These are phyloP conservation scores for Diadophis punctatus DNA, from an alignment of 2,113 vertebrate species.

Conservation along the genomic window DNA sequence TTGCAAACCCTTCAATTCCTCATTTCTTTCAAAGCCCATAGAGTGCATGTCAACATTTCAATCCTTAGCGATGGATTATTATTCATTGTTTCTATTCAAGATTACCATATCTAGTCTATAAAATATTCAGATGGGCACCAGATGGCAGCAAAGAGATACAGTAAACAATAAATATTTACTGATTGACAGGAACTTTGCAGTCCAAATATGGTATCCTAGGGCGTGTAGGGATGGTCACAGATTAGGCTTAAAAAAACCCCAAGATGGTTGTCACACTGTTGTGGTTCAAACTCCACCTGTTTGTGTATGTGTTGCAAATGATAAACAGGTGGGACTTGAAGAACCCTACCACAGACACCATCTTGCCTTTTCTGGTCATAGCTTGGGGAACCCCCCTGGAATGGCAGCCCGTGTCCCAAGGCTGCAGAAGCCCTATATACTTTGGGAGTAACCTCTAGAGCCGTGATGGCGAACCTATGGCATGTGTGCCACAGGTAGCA, in stretches of 20 bases:
- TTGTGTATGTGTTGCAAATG: not conserved
- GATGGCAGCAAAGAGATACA: not conserved
- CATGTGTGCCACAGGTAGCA: no score
- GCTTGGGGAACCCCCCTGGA: not conserved
- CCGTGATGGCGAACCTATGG: no score
- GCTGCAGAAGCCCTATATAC: not conserved
- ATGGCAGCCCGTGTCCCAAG: not conserved
- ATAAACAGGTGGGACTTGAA: not conserved
- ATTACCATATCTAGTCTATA: not conserved
- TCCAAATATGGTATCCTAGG: not conserved
- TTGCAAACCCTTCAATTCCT: not conserved
- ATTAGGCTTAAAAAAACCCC: not conserved
- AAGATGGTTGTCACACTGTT: not conserved
- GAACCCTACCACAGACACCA: not conserved
- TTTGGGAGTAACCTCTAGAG: not conserved
- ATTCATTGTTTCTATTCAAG: not conserved
- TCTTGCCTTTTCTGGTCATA: not conserved
- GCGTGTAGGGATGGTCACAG: not conserved
- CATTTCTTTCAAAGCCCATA: not conserved
- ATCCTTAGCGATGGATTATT: not conserved
- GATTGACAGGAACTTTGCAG: not conserved
- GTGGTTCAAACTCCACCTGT: not conserved
- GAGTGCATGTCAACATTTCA: not conserved
- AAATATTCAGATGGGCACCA: not conserved
- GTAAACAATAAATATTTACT: not conserved